Percentiles rank a stretch among this genome's conserved stretches.
These are phyloP conservation scores for Cephalopachus bancanus DNA, from an alignment of 2,797 vertebrate genomes.

Conservation along the genomic window DNA sequence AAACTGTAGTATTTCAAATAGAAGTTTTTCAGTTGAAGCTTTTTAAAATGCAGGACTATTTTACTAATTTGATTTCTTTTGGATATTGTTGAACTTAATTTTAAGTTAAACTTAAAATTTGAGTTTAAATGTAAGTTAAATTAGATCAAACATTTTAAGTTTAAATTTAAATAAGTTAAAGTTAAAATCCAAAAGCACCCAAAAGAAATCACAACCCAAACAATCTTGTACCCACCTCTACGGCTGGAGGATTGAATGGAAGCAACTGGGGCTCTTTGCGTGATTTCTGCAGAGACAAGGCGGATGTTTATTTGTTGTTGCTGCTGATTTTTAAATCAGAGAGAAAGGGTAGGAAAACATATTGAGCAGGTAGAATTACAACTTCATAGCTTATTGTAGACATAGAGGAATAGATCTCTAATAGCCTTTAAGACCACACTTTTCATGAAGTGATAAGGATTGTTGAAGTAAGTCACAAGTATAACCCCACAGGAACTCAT, in stretches of 20 bases:
- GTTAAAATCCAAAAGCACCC: background rate
- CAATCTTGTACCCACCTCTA: background rate
- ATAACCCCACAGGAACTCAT: background rate
- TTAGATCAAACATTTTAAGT: conserved; percentile 25
- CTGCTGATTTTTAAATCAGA: background rate
- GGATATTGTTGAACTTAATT: conserved; percentile 25
- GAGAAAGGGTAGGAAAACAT: background rate
- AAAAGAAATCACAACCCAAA: background rate
- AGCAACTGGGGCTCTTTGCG: background rate
- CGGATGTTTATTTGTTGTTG: background rate
- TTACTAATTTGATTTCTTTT: conserved; percentile 42
- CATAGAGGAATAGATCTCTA: background rate
- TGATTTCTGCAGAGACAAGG: background rate
- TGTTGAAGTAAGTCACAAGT: background rate
- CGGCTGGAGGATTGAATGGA: background rate
- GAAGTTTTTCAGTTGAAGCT: conserved; percentile 3
- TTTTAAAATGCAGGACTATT: background rate
- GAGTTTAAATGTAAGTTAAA: background rate
- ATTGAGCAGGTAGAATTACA: background rate
- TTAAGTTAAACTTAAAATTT: conserved; percentile 34
- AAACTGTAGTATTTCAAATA: conserved; percentile 6
- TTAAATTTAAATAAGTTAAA: conserved; percentile 42
- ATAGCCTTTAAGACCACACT: background rate
- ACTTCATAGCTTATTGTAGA: background rate
- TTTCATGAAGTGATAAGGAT: background rate